Base-by-base conservation (phyloP, 2,113 vertebrate species). In the Oryzias javanicus region DNA sequence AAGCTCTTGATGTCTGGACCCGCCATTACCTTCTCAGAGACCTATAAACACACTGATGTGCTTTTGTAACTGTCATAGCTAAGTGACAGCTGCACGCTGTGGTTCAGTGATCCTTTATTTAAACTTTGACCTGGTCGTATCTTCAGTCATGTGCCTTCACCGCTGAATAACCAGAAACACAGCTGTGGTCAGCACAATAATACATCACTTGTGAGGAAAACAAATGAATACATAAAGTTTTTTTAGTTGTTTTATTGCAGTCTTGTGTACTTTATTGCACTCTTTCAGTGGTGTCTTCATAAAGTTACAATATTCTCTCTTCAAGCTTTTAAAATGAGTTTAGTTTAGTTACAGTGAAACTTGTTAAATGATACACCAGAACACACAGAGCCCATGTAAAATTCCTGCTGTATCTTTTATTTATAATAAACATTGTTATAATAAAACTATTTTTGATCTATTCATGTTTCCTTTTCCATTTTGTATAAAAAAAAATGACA, bases 161-260 rank as follows among this genome's bases (percentile, higher is more conserved):
- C 25, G 72, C 80, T 70, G 60, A 75, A 40, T 13, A n/a, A 48
- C 60, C 53, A 56, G 7, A 41, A 41, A 42, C 20, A 14, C 15
- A 4, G 40, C 22, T 57, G 64, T 7, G 61, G 63, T 77, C 79
- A 77, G 83, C 79, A 19, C 48, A 70, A 66, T 64, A 50, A 65
- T 70, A 53, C 72, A 53, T 65, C 58, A 67, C 62, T 14, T 67
- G 12, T 60, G 51, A 45, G 16, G 16, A 49, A 18, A 45, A 51
- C 64, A 6, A 50, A 14, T 16, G n/a, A n/a, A 18, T 4, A 47
- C 19, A 19, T 12, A 18, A 12, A 19, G 19, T 12, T 8, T 6
- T 13, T 47, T 18, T 47, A n/a, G 7, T 19, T 17, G 16, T 8
- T 18, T 47, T 16, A n/a, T 41, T 45, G 22, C 45, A 40, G 14